These are phyloP conservation scores for Seladonia tumulorum DNA, from an alignment of 2,888 invertebrate genomes.

Conservation along the genomic window DNA sequence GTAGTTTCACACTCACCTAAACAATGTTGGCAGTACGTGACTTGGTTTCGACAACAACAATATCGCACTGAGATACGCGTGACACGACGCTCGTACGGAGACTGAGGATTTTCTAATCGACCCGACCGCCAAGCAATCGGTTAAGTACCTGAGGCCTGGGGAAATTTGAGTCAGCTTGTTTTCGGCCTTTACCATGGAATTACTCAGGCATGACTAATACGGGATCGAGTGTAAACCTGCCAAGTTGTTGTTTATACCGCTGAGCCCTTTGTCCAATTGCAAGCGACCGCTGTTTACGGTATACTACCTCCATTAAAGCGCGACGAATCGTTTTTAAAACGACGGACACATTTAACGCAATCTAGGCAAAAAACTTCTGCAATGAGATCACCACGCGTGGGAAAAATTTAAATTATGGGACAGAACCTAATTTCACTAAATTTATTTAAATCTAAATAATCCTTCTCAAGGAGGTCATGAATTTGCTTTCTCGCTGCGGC, in stretches of 20 bases:
- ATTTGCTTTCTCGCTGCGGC: too few relatives aligned
- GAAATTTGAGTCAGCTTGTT: conserved; percentile 39
- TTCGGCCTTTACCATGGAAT: conserved; percentile 33
- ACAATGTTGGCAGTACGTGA: background rate
- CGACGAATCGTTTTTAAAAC: background rate
- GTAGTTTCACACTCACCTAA: background rate
- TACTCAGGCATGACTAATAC: conserved; percentile 38
- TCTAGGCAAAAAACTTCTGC: background rate
- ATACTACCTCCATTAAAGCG: background rate
- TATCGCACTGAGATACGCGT: background rate
- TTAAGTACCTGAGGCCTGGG: background rate
- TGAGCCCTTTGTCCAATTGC: background rate
- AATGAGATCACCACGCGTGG: background rate
- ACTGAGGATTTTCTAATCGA: conserved; percentile 23
- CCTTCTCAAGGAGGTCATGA: background rate
- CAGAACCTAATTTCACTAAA: background rate
- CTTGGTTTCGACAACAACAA: background rate
- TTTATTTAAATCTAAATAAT: background rate
- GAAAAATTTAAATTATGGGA: background rate
- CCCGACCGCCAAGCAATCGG: conserved; percentile 2
- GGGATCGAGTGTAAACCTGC: background rate
- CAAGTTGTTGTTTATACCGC: conserved; percentile 16
- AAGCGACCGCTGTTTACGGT: too few relatives aligned
- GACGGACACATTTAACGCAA: background rate
- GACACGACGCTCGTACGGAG: background rate